These are phyloP conservation scores for Crematogaster levior DNA, from an alignment of 2,888 invertebrate genomes.

Conservation along the genomic window DNA sequence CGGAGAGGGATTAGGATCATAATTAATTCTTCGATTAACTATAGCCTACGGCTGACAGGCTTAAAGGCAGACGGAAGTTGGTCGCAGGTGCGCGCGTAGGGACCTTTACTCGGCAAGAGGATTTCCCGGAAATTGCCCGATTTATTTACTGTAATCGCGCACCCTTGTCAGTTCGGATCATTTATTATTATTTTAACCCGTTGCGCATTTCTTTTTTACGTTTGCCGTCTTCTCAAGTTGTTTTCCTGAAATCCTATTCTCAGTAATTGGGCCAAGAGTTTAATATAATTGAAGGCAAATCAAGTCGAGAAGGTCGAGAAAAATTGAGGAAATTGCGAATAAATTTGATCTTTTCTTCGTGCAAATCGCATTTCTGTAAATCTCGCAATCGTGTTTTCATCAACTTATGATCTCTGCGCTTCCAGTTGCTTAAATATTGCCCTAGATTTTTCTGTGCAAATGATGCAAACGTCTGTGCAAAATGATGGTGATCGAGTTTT, in stretches of 20 bases:
- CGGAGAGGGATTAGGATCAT: constrained; percentile 26
- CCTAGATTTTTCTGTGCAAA: constrained; percentile 4
- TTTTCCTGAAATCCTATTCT: not conserved
- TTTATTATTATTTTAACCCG: constrained; percentile 62
- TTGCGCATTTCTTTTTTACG: no score
- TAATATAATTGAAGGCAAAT: constrained; percentile 24
- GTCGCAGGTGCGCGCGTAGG: constrained; percentile 57
- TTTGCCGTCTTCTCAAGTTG: not conserved
- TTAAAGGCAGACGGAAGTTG: constrained; percentile 57
- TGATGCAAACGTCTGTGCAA: not conserved
- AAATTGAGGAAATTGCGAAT: constrained; percentile 46
- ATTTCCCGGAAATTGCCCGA: constrained; percentile 61
- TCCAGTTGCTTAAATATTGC: constrained; percentile 55
- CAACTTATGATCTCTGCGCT: constrained; percentile 15
- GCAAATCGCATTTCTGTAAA: constrained; percentile 57
- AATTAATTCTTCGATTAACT: constrained; percentile 58
- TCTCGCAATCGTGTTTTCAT: constrained; percentile 63
- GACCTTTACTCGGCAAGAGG: constrained; percentile 37
- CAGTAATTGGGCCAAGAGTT: constrained; percentile 1
- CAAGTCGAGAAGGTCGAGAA: not conserved
- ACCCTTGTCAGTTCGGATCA: constrained; percentile 33
- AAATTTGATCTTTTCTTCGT: constrained; percentile 13
- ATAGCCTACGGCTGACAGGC: constrained; percentile 28
- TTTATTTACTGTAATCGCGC: constrained; percentile 59
- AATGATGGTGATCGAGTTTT: constrained; percentile 4